Evolutionary conservation across 2,888 invertebrate species (phyloP).

Genomic region (Nemotelus nigrinus): DNA sequence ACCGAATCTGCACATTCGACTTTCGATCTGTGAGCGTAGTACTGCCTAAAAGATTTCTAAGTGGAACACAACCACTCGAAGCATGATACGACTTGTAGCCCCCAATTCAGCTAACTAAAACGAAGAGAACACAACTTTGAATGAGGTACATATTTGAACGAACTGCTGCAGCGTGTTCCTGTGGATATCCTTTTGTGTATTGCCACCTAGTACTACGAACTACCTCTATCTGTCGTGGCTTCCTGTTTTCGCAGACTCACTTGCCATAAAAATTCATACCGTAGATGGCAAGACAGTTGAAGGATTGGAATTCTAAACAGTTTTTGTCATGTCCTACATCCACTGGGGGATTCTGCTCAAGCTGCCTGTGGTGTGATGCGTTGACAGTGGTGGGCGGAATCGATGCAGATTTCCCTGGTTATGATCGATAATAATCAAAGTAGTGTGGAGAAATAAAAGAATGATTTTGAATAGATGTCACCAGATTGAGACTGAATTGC

Average conservation of each 20-base stretch:
- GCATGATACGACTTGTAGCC: not conserved
- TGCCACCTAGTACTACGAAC: too few species aligned
- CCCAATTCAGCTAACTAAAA: not conserved
- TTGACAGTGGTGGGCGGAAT: too few species aligned
- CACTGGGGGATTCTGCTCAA: not conserved
- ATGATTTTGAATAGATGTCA: too few species aligned
- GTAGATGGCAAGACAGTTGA: slow-evolving; percentile 4
- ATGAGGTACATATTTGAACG: not conserved
- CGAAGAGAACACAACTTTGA: not conserved
- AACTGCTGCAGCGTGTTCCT: not conserved
- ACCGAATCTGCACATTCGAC: too few species aligned
- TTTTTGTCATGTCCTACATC: not conserved
- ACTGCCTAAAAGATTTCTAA: not conserved
- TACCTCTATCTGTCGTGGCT: not conserved
- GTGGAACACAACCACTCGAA: not conserved
- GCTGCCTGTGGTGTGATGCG: too few species aligned
- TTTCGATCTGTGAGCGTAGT: not conserved
- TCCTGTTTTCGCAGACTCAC: not conserved
- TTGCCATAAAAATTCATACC: slow-evolving; percentile 27
- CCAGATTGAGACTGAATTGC: too few species aligned
- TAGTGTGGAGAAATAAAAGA: too few species aligned
- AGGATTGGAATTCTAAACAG: slow-evolving; percentile 6
- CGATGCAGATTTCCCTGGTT: too few species aligned
- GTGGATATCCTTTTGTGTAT: too few species aligned
- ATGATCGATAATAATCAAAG: too few species aligned